These are phyloP conservation scores for Parnassius orleans DNA, from an alignment of 2,888 invertebrate genomes.

Conservation along the genomic window DNA sequence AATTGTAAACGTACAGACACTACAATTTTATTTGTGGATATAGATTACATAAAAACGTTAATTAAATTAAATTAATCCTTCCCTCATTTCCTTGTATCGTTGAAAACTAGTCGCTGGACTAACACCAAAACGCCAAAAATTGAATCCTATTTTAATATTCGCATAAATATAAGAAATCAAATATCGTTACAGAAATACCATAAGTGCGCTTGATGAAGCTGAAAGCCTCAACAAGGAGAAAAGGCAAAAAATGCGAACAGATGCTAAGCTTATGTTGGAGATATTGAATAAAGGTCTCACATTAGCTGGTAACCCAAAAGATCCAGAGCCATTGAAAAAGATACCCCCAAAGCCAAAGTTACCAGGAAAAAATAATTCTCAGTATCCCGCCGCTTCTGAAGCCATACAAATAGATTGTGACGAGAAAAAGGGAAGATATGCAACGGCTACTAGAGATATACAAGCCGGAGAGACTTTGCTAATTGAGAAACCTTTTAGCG, in stretches of 20 bases:
- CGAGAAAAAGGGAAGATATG: slow-evolving; percentile 85
- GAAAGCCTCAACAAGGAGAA: slow-evolving; percentile 81
- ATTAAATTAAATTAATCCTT: too few relatives aligned
- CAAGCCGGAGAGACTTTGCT: slow-evolving; percentile 86
- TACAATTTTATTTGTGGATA: too few relatives aligned
- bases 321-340: slow-evolving; percentile 59
- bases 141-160: too few relatives aligned
- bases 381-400: slow-evolving; percentile 82
- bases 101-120: too few relatives aligned
- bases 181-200: slow-evolving; percentile 75
- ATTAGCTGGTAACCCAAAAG: slow-evolving; percentile 63
- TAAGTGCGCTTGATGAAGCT: slow-evolving; percentile 85
- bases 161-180: not conserved
- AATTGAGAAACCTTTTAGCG: slow-evolving; percentile 86
- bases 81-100: too few relatives aligned
- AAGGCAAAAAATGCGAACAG: slow-evolving; percentile 82
- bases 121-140: too few relatives aligned
- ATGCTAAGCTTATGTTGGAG: slow-evolving; percentile 86
- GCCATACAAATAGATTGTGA: slow-evolving; percentile 83
- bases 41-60: too few relatives aligned
- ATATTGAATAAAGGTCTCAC: slow-evolving; percentile 83
- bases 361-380: slow-evolving; percentile 62
- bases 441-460: slow-evolving; percentile 85
- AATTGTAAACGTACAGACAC: too few relatives aligned
- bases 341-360: slow-evolving; percentile 64